phyloP scores from a whole-genome alignment of 1,140 invertebrate species.

The Drosophila chauvacae region DNA sequence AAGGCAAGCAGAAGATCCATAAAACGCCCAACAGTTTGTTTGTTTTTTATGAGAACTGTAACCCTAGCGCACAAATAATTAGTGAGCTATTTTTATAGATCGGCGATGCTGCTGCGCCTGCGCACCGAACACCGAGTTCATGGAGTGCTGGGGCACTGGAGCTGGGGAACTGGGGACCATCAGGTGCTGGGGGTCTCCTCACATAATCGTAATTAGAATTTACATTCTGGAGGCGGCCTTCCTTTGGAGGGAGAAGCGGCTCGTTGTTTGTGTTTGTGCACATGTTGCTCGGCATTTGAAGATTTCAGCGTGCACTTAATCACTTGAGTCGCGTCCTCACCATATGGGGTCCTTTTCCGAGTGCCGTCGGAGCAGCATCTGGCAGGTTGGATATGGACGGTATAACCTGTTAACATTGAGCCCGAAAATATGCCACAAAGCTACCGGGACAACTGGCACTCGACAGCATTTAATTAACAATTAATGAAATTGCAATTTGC shows the following conservation, averaged over 20 bases:
- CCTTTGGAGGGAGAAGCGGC: background rate
- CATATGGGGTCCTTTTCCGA: constrained; percentile 70
- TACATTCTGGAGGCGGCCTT: constrained; percentile 36
- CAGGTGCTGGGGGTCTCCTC: constrained; percentile 76
- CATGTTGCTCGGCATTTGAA: constrained; percentile 64
- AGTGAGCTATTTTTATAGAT: constrained; percentile 73
- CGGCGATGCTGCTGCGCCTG: constrained; percentile 43
- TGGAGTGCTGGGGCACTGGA: constrained; percentile 43
- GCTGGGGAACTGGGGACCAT: constrained; percentile 25
- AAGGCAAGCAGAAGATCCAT: constrained; percentile 36
- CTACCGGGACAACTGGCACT: constrained; percentile 25
- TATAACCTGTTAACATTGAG: constrained; percentile 60
- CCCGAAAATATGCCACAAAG: constrained; percentile 46
- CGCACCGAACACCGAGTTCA: constrained; percentile 25
- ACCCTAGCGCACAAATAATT: constrained; percentile 75
- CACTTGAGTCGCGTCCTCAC: constrained; percentile 57
- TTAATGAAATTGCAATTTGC: constrained; percentile 62
- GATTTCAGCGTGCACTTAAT: constrained; percentile 69
- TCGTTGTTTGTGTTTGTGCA: constrained; percentile 54
- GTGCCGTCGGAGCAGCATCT: constrained; percentile 14
- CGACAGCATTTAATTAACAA: constrained; percentile 64
- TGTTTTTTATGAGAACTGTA: constrained; percentile 58
- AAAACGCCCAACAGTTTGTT: constrained; percentile 66
- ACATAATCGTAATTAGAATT: constrained; percentile 77
- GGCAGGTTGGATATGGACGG: constrained; percentile 10